Conservation (phyloP, 1,140 invertebrate species). For the Ericerus pela region DNA sequence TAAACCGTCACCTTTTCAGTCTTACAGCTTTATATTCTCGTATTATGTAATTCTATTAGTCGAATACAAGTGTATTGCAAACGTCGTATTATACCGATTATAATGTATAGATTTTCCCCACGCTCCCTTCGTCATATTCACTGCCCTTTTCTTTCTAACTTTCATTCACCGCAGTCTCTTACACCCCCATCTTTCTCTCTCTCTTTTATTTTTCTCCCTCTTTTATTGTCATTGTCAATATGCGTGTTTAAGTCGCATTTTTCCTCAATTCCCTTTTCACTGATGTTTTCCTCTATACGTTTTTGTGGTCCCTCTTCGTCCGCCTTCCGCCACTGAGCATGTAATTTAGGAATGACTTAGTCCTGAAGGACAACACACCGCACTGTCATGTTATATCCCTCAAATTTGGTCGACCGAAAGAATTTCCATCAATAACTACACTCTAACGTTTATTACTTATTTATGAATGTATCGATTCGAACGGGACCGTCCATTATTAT, state of each 20-base stretch:
- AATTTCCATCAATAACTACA: slow-evolving; percentile 8
- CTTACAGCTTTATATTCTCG: slow-evolving; percentile 2
- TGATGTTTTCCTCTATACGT: too few species aligned
- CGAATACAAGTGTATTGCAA: slow-evolving; percentile 4
- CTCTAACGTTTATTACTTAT: neutral
- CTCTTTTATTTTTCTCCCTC: too few species aligned
- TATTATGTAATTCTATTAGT: slow-evolving; percentile 1
- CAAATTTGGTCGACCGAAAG: too few species aligned
- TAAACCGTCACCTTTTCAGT: neutral
- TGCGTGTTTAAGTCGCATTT: slow-evolving; percentile 9
- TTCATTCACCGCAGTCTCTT: too few species aligned
- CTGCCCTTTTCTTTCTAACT: too few species aligned
- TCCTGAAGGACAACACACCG: neutral
- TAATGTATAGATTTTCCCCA: slow-evolving; percentile 4
- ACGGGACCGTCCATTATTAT: too few species aligned
- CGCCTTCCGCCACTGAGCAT: neutral
- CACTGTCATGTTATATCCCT: neutral
- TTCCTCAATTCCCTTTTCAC: too few species aligned
- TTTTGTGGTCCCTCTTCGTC: too few species aligned
- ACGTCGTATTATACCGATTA: neutral
- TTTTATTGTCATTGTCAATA: neutral
- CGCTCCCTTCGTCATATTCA: too few species aligned
- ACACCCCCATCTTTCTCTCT: too few species aligned
- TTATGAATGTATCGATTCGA: slow-evolving; percentile 6
- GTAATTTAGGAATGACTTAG: neutral